Base-by-base conservation (phyloP, 2,797 vertebrate genomes). In the Pipistrellus nathusii region DNA sequence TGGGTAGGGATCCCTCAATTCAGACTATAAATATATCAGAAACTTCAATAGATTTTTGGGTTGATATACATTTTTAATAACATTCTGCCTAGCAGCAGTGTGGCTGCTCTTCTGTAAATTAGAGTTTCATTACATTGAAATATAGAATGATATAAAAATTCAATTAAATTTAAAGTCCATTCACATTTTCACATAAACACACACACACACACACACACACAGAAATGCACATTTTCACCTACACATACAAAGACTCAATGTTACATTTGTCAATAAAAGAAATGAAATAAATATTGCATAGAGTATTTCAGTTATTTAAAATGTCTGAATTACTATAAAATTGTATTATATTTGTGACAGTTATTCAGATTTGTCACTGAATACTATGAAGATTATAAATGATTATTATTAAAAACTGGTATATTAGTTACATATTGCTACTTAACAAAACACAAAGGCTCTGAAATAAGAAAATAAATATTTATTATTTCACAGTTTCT, bases 111-210 rank as follows among this genome's bases (percentile, higher is more conserved):
- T 75, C 10, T 76, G 27, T 72, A 75, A 90, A 73, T 64, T 71
- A 57, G 25, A 62, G 27, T 62, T 86, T 72, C 78, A 72, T 41
- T 80, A 76, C 55, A 81, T 73, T 73, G 30, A 81, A 81, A 92
- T 87, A 81, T 14, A 85, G 20, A 46, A n/a, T 59, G 51, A 92
- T 62, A 86, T 51, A 92, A 48, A 78, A 78, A 86, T 71, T 69
- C n/a, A 86, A 72, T 48, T 86, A 71, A 15, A 86, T 72, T 53
- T 73, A 53, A 69, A 85, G 41, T 71, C 62, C 66, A 57, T 85
- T 78, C 25, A 86, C 27, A 80, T 81, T 86, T 80, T 72, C 53
- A 80, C 20, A 59, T 27, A 59, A 59, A 59, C 20, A 57, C 20
- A 57, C 53, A 55, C 21, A 8, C 53, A 55, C 57, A 59, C 57